A percentile compares a stretch with the other conserved stretches of the same genome.
These are phyloP conservation scores for Ormia ochracea DNA, from an alignment of 2,888 invertebrate species.

Conservation along the genomic window DNA sequence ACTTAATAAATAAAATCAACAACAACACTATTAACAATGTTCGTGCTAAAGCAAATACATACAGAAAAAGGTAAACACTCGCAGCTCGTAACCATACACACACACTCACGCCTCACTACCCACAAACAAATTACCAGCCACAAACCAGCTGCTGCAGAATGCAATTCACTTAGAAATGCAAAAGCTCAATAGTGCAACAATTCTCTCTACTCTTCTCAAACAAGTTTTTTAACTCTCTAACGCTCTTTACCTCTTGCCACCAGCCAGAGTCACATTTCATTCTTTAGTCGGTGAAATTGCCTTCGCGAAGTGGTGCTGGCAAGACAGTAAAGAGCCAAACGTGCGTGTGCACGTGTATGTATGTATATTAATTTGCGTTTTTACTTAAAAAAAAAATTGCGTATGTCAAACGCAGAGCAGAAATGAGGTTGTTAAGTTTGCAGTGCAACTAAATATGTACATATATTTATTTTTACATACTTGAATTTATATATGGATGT, in stretches of 20 bases:
- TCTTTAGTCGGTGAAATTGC: background rate
- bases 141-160: slow-evolving; percentile 15
- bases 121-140: background rate
- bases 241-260: background rate
- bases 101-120: background rate
- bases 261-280: background rate
- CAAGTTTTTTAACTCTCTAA: background rate
- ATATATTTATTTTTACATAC: background rate
- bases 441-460: background rate
- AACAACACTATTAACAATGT: background rate
- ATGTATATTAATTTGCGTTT: background rate
- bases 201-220: background rate
- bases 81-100: background rate
- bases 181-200: slow-evolving; percentile 22
- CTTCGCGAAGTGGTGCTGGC: background rate
- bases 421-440: background rate
- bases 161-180: slow-evolving; percentile 18
- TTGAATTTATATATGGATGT: background rate
- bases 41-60: background rate
- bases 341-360: background rate
- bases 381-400: background rate
- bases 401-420: background rate
- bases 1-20: slow-evolving; percentile 41
- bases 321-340: background rate
- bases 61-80: background rate